phyloP scores from a whole-genome alignment of 2,113 vertebrate species.

The Malurus cyaneus region DNA sequence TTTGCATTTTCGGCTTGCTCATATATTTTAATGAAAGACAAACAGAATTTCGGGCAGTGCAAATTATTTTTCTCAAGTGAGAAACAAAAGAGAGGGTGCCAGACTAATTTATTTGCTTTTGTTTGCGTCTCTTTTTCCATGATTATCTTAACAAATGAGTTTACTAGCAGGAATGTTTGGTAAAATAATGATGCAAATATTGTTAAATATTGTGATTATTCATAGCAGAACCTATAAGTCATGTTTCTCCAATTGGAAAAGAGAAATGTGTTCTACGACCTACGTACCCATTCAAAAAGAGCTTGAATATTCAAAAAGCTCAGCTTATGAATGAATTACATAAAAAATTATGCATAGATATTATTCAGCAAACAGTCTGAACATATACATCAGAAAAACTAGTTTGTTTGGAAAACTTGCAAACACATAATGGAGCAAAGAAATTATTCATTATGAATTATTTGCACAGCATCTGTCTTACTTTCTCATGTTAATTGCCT shows the following conservation, averaged over 20 bases:
- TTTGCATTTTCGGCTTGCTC: not conserved
- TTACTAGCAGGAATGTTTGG: constrained; percentile 52
- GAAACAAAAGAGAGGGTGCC: constrained; percentile 7
- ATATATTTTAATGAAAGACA: constrained; percentile 36
- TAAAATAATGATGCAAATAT: constrained; percentile 67
- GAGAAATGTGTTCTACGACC: constrained; percentile 35
- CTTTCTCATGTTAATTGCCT: constrained; percentile 67
- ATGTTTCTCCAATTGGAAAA: constrained; percentile 38
- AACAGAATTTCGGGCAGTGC: constrained; percentile 24
- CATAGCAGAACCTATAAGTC: constrained; percentile 54
- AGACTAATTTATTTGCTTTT: constrained; percentile 49
- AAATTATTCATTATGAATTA: constrained; percentile 70
- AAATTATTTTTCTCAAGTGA: constrained; percentile 35
- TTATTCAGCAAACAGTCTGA: constrained; percentile 65
- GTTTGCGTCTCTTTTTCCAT: constrained; percentile 32
- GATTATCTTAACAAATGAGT: constrained; percentile 58
- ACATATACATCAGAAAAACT: constrained; percentile 66
- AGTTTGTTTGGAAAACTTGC: constrained; percentile 68
- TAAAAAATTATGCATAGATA: constrained; percentile 55
- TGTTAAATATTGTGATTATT: constrained; percentile 65
- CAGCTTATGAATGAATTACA: constrained; percentile 62
- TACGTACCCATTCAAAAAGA: constrained; percentile 41
- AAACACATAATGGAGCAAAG: constrained; percentile 62
- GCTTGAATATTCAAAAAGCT: constrained; percentile 56
- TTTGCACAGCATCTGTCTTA: constrained; percentile 68